phyloP scores from a whole-genome alignment of 2,888 invertebrate genomes.

The Cheilosia soror region DNA sequence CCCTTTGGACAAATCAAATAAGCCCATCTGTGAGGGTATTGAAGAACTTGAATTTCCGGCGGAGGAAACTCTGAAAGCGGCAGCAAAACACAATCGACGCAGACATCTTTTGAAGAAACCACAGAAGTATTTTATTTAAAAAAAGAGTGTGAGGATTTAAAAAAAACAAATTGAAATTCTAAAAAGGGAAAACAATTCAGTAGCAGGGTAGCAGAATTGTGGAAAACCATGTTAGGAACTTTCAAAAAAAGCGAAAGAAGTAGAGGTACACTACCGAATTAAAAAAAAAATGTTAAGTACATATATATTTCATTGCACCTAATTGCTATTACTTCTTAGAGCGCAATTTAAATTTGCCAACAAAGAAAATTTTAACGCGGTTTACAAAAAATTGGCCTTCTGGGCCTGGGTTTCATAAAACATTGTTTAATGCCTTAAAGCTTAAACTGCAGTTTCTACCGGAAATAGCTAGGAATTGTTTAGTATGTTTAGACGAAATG shows the following conservation, averaged over 20 bases:
- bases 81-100: not conserved
- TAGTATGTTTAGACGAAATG: conserved; percentile 17
- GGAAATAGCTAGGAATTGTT: conserved; percentile 4
- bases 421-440: conserved; percentile 12
- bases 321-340: conserved; percentile 19
- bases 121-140: conserved; percentile 4
- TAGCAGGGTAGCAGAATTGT: not conserved
- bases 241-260: too few relatives aligned
- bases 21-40: not conserved
- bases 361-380: not conserved
- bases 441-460: conserved; percentile 5
- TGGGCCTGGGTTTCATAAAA: too few relatives aligned
- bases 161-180: not conserved
- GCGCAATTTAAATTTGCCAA: conserved; percentile 25
- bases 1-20: not conserved
- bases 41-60: not conserved
- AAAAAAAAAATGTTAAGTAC: conserved; percentile 22
- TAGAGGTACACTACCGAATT: not conserved
- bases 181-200: not conserved
- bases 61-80: not conserved
- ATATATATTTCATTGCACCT: conserved; percentile 24
- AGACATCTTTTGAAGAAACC: not conserved
- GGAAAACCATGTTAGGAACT: too few relatives aligned
- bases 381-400: conserved; percentile 24
- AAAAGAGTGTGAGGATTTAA: not conserved